phyloP scores from a whole-genome alignment of 2,113 vertebrate genomes.

The Odontesthes bonariensis region DNA sequence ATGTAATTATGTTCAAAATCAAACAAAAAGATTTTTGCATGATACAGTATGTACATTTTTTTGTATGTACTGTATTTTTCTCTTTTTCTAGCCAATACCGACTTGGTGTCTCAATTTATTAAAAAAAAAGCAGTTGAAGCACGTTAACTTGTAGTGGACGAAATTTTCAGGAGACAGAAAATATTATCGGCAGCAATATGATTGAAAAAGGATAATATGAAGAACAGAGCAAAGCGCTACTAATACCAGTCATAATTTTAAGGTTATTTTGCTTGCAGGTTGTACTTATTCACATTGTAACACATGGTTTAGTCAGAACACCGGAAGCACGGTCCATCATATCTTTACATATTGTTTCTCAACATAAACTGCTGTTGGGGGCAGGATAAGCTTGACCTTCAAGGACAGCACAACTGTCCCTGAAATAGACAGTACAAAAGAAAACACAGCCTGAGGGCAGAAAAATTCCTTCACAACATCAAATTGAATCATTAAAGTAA shows the following conservation, averaged over 20 bases:
- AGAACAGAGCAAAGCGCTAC: not conserved
- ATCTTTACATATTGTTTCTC: not conserved
- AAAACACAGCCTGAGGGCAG: not conserved
- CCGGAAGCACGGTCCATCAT: not conserved
- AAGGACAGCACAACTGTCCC: not conserved
- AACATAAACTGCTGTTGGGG: not conserved
- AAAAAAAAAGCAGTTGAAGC: not conserved
- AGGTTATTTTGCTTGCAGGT: not conserved
- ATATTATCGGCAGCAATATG: not conserved
- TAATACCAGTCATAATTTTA: not conserved
- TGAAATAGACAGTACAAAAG: not conserved
- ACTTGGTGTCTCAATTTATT: no score
- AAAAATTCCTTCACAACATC: not conserved
- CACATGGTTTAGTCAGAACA: not conserved
- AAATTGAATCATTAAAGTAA: not conserved
- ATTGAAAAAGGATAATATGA: no score
- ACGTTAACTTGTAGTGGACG: not conserved
- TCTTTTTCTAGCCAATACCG: no score
- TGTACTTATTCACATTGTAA: not conserved
- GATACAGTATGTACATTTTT: no score
- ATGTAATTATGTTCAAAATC: no score
- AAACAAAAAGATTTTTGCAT: no score
- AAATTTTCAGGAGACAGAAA: no score
- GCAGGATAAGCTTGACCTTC: not conserved
- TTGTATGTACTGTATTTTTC: no score